Evolutionary conservation across 2,888 invertebrate genomes (phyloP), one percentile per base, ranked within the genome.

Genomic region (Ochropleura plecta): DNA sequence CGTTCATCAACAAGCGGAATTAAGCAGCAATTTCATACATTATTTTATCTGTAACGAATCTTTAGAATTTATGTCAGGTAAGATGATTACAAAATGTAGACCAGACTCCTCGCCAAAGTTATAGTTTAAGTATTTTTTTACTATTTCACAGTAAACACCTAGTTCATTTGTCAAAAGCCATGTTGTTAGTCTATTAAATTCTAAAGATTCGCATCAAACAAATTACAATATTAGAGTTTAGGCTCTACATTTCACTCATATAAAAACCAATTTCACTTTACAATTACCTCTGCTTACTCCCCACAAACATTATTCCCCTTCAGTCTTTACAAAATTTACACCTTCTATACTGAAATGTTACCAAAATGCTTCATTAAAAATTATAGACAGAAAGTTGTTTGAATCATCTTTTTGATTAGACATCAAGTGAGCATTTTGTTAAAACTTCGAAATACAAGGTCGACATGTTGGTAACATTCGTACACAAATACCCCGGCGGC

Each of bases 241-340:
- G 90, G 89, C 89, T 90, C 86, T 80, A 81, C 86, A 83, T 86
- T 87, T 78, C 80, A 84, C 78, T 85, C 79, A 76, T 90, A 92
- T 86, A 91, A 90, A 90, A 91, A 88, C 89, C 90, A 91, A 89
- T 89, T 87, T 88, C 82, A 88, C 86, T 81, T 83, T 76, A 87
- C 83, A 86, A 81, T 86, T 80, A 90, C 81, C 81, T 85, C 85
- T 79, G 84, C 81, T 87, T 86, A 85, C 86, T 89, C 87, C 86
- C 30, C 84, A 82, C 90, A 90, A 87, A 89, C 84, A 85, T 82
- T 77, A 86, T 89, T 88, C 88, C 83, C 90, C 90, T 90, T 94
- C 94, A 94, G 94, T 94, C 94, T 94, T 94, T 91, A 89, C 90
- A 89, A 86, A 86, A 87, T 90, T 81, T 88, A 86, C 86, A 88